These are phyloP conservation scores for Antechinus flavipes DNA, from an alignment of 2,113 vertebrate genomes.

Conservation along the genomic window DNA sequence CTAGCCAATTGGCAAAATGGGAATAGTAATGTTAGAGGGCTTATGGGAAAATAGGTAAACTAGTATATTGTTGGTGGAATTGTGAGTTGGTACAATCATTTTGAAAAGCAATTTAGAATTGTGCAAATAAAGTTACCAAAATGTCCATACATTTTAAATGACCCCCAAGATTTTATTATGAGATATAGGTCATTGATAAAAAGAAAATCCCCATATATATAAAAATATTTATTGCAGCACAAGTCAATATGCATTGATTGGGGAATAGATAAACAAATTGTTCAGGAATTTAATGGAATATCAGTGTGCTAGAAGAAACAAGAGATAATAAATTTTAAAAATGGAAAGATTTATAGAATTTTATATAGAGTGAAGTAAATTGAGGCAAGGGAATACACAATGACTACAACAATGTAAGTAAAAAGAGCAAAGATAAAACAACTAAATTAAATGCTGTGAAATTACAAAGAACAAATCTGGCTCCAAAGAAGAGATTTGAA, in stretches of 20 bases:
- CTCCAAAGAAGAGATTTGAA: not conserved
- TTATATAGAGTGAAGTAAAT: not conserved
- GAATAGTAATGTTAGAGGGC: not conserved
- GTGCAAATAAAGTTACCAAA: not conserved
- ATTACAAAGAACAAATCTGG: not conserved
- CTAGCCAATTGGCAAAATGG: not conserved
- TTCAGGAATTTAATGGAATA: not conserved
- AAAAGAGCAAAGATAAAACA: not conserved
- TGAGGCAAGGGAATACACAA: not conserved
- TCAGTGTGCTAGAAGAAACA: not conserved
- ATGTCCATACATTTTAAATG: not conserved
- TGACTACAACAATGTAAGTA: not conserved
- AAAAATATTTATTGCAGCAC: not conserved
- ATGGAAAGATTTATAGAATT: not conserved
- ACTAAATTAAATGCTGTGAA: not conserved
- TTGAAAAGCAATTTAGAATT: not conserved
- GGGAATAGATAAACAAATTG: not conserved
- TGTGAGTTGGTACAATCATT: not conserved
- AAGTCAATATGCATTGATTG: not conserved
- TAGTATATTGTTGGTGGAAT: not conserved
- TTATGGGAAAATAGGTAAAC: not conserved
- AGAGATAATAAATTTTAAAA: not conserved
- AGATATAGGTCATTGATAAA: not conserved
- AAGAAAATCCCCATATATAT: not conserved
- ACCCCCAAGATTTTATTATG: not conserved